phyloP scores from a whole-genome alignment of 1,140 invertebrate species.

The Brachionus koreanus region DNA sequence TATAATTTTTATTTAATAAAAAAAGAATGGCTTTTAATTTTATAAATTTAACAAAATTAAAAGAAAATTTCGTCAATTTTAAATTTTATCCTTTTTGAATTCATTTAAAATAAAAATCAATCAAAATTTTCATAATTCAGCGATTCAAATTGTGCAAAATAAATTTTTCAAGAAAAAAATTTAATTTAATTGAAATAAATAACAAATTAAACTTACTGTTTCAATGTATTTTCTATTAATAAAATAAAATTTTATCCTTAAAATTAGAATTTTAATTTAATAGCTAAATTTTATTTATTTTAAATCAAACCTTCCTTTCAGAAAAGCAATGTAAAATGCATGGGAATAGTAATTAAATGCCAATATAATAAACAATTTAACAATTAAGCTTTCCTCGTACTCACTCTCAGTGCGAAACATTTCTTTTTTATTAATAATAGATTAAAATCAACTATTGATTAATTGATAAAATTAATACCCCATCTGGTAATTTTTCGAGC shows the following conservation, averaged over 20 bases:
- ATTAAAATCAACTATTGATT: slow-evolving; percentile 38
- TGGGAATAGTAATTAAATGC: slow-evolving; percentile 98
- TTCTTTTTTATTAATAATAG: slow-evolving; percentile 64
- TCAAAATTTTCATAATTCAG: too few species aligned
- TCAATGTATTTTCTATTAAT: not conserved
- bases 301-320: slow-evolving; percentile 73
- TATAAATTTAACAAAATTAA: too few species aligned
- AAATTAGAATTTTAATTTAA: not conserved
- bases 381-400: slow-evolving; percentile 90
- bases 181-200: too few species aligned
- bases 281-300: not conserved
- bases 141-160: too few species aligned
- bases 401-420: slow-evolving; percentile 89
- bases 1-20: too few species aligned
- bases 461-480: slow-evolving; percentile 14
- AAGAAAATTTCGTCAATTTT: too few species aligned
- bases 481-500: slow-evolving; percentile 39
- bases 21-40: too few species aligned
- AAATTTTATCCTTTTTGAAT: too few species aligned
- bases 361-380: slow-evolving; percentile 94
- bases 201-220: not conserved
- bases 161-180: too few species aligned
- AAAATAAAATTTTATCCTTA: slow-evolving; percentile 13
- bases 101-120: too few species aligned
- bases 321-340: slow-evolving; percentile 96